phyloP scores from a whole-genome alignment of 2,797 vertebrate genomes.

The Sebastes matsubarae region DNA sequence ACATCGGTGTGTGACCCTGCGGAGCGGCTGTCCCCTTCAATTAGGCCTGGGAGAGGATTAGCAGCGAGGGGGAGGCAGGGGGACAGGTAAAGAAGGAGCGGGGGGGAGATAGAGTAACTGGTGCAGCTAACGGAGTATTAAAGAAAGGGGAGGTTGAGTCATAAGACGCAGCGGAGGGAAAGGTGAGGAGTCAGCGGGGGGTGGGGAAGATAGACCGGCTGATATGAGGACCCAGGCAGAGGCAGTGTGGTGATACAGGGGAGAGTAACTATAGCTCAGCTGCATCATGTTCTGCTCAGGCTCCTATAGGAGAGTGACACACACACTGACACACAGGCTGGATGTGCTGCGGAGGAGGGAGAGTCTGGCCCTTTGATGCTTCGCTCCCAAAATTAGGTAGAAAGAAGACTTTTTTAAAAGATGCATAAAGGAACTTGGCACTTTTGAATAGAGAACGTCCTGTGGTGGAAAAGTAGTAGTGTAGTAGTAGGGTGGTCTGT shows the following conservation, averaged over 20 bases:
- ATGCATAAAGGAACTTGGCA: neutral
- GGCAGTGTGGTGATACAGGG: conserved; percentile 1
- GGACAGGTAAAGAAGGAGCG: conserved; percentile 1
- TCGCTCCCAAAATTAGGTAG: conserved; percentile 8
- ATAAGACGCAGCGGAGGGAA: conserved; percentile 48
- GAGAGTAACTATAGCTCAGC: conserved; percentile 34
- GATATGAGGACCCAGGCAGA: conserved; percentile 49
- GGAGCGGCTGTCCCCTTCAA: conserved; percentile 60
- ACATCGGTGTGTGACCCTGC: conserved; percentile 26
- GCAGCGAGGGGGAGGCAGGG: conserved; percentile 25
- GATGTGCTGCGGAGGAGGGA: neutral
- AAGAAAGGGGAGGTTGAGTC: conserved; percentile 60
- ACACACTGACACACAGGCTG: neutral
- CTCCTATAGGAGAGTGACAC: conserved; percentile 24
- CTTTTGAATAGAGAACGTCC: neutral
- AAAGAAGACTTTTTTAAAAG: neutral
- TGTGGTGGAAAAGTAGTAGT: neutral
- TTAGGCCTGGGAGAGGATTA: conserved; percentile 59
- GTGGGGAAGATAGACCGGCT: conserved; percentile 43
- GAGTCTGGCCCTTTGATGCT: neutral
- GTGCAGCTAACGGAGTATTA: conserved; percentile 47
- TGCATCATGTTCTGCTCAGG: conserved; percentile 14
- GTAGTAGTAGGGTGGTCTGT: neutral
- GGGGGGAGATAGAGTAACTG: conserved; percentile 52
- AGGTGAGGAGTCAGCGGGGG: conserved; percentile 54